These are phyloP conservation scores for Clusia tigrina DNA, from an alignment of 2,888 invertebrate species.

Conservation along the genomic window DNA sequence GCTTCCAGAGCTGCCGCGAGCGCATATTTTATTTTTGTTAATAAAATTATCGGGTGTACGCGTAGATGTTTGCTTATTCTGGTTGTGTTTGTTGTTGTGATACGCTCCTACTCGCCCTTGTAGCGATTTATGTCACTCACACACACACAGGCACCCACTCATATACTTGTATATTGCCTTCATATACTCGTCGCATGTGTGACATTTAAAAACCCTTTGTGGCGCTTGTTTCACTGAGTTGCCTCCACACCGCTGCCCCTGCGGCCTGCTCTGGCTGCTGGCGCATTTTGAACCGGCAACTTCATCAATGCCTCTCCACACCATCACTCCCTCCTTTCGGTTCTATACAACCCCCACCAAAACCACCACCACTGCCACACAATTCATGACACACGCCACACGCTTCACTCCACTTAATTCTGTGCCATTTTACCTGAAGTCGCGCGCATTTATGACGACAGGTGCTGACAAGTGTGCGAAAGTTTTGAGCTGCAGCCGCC, in stretches of 20 bases:
- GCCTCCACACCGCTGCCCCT: too few relatives aligned
- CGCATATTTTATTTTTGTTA: background rate
- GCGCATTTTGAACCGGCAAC: background rate
- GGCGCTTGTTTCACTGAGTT: too few relatives aligned
- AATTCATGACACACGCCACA: background rate
- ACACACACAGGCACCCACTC: background rate
- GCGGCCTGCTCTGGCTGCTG: background rate
- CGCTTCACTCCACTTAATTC: background rate
- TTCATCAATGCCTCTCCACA: background rate
- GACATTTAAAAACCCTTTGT: too few relatives aligned
- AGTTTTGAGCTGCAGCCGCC: background rate
- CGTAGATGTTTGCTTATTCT: background rate
- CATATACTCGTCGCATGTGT: too few relatives aligned
- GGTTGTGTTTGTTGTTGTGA: too few relatives aligned
- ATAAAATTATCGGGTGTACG: background rate
- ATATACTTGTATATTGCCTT: too few relatives aligned
- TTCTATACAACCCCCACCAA: background rate
- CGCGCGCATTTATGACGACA: constrained; percentile 4
- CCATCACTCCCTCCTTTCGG: background rate
- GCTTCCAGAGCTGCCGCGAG: background rate
- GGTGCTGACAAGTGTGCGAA: constrained; percentile 9
- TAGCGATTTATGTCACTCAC: too few relatives aligned
- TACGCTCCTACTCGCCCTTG: too few relatives aligned
- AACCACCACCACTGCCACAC: too few relatives aligned
- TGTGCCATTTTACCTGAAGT: background rate